Percentiles rank a stretch among this genome's conserved stretches.
These are phyloP conservation scores for Gobio occitaniae DNA, from an alignment of 2,797 vertebrate species.

Conservation along the genomic window DNA sequence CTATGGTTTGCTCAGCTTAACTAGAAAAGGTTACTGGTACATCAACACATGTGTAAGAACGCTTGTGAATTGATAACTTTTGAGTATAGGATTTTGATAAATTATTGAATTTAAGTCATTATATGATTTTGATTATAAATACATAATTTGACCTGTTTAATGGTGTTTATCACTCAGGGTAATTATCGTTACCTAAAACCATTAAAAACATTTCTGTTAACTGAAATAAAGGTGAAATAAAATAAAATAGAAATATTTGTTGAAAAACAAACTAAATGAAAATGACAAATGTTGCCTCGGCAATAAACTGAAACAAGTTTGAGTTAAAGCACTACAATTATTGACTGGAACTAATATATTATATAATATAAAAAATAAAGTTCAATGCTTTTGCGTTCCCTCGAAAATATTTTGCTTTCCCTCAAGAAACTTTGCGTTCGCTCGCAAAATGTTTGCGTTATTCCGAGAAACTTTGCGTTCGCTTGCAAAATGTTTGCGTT, in stretches of 20 bases:
- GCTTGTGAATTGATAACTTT: background rate
- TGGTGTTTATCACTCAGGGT: background rate
- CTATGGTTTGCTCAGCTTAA: constrained; percentile 16
- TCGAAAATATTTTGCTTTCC: too few species aligned
- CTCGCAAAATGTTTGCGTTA: too few species aligned
- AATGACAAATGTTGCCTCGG: background rate
- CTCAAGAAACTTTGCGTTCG: too few species aligned
- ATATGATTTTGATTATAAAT: background rate
- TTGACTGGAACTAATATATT: background rate
- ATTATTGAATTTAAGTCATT: background rate
- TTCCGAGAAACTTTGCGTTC: too few species aligned
- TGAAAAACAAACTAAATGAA: background rate
- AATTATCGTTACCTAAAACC: background rate
- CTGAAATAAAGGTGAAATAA: background rate
- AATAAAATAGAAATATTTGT: background rate
- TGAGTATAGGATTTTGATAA: background rate
- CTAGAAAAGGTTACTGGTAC: background rate
- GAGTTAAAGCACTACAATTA: background rate
- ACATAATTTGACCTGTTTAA: background rate
- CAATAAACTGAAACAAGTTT: background rate
- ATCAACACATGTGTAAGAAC: background rate
- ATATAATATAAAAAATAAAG: too few species aligned
- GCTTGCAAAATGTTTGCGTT: too few species aligned
- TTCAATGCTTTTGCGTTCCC: too few species aligned
- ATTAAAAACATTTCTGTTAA: background rate